Percentiles rank a stretch among this genome's conserved stretches.
Conservation (phyloP, 2,888 invertebrate genomes). For the Sepiola atlantica region DNA sequence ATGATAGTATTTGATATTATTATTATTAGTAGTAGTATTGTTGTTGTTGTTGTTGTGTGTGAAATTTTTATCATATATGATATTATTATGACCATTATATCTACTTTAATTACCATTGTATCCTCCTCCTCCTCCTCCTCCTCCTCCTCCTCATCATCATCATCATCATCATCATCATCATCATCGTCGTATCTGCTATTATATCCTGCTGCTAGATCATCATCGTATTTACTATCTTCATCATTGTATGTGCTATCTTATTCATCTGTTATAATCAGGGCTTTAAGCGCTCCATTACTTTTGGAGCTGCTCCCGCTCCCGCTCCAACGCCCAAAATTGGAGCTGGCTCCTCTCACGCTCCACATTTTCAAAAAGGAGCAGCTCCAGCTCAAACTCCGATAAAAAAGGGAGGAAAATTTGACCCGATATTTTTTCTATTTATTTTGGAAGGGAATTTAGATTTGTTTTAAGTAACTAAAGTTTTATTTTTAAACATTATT, state of each 20-base stretch:
- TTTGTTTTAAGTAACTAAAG: too few relatives aligned
- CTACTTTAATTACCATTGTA: background rate
- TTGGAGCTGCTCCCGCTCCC: too few relatives aligned
- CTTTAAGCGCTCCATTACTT: background rate
- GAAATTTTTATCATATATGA: background rate
- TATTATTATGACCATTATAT: background rate
- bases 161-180: background rate
- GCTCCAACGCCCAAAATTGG: too few relatives aligned
- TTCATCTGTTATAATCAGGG: background rate
- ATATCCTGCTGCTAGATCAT: background rate
- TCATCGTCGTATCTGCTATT: background rate
- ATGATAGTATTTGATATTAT: background rate
- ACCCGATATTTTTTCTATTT: too few relatives aligned
- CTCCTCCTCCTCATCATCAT: background rate
- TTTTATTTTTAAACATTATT: too few relatives aligned
- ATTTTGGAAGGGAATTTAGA: too few relatives aligned
- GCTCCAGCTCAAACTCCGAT: too few relatives aligned
- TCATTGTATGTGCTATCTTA: background rate
- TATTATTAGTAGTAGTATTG: background rate
- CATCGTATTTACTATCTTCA: background rate
- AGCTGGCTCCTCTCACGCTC: too few relatives aligned
- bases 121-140: background rate
- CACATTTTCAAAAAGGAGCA: too few relatives aligned
- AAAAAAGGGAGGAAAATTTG: too few relatives aligned
- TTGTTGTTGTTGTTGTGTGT: background rate